Evolutionary conservation across 2,888 invertebrate genomes (phyloP), one percentile per base, ranked within the genome.

Genomic region (Drosophila recens): DNA sequence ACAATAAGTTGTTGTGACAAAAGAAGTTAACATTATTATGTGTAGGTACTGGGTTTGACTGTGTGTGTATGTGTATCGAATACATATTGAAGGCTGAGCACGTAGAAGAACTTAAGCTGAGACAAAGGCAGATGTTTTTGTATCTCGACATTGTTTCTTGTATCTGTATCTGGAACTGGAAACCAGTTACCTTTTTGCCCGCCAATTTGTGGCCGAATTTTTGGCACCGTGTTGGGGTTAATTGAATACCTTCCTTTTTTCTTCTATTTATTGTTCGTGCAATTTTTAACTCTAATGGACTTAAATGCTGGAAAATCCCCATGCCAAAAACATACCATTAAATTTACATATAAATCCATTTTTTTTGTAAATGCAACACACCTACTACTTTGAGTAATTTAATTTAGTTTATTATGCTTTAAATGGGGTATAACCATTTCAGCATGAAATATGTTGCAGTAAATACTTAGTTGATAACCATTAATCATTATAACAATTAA

Each of bases 301-400:
- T 40, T 56, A 43, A 57, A 52, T 52, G 63, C 51, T 43, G 23
- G 51, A 59, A 62, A 40, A 61, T 20, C 33, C 62, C 62, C 48
- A 65, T 54, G 62, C 62, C 67, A 59, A 75, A 65, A 54, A 45
- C 53, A 43, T 46, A 33, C 3, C 54, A 56, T 42, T 63, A 61
- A 34, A 88, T 84, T 84, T 81, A 75, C 83, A 84, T 89, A 84
- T 63, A 71, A 72, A 78, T 54, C 52, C 56, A 77, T 59, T 78
- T 75, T 84, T 84, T 52, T 52, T 20, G 53, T 57, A 63, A 64
- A 62, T 57, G 8, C 57, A 45, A 45, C 57, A 51, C 89, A 63
- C 89, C 89, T 84, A 78, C 87, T 38, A 69, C 46, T 64, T 82
- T 38, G 53, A 59, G 66, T 68, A 59, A 67, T 80, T 82, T 67